A percentile compares a stretch with the other conserved stretches of the same genome.
These are phyloP conservation scores for Drosophila elegans DNA, from an alignment of 1,140 invertebrate genomes.

Conservation along the genomic window DNA sequence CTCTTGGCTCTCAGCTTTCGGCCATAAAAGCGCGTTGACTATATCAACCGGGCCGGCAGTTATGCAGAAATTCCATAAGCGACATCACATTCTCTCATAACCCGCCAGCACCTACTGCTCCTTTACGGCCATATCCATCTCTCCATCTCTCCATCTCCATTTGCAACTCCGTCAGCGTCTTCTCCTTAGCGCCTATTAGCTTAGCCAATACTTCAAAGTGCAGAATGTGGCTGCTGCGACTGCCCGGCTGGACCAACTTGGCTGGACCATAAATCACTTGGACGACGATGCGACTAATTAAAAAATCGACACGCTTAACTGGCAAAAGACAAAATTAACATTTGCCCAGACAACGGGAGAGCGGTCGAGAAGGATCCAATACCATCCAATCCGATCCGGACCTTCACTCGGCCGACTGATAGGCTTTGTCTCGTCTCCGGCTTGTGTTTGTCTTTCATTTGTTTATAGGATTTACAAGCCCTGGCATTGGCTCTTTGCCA, in stretches of 20 bases:
- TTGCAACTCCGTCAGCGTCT: conserved; percentile 12
- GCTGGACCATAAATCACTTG: conserved; percentile 76
- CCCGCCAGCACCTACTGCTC: conserved; percentile 32
- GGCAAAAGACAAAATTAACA: conserved; percentile 82
- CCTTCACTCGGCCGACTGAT: conserved; percentile 33
- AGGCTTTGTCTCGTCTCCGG: conserved; percentile 38
- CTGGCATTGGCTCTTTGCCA: conserved; percentile 35
- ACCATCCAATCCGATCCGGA: neutral
- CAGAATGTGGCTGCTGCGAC: conserved; percentile 31
- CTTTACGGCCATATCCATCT: conserved; percentile 16
- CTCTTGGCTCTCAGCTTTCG: conserved; percentile 21
- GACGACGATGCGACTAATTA: conserved; percentile 83
- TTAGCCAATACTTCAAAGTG: conserved; percentile 79
- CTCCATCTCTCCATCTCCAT: conserved; percentile 3
- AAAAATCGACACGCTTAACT: conserved; percentile 83
- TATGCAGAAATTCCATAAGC: conserved; percentile 79
- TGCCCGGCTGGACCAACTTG: conserved; percentile 17
- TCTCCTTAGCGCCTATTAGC: conserved; percentile 73
- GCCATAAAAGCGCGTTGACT: conserved; percentile 50
- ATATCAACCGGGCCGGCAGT: conserved; percentile 57
- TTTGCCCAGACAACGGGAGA: conserved; percentile 49
- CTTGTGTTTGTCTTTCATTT: conserved; percentile 64
- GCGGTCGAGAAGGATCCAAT: conserved; percentile 15
- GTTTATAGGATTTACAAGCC: conserved; percentile 65
- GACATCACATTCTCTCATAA: conserved; percentile 78